These are phyloP conservation scores for Erpornis zantholeuca DNA, from an alignment of 2,113 vertebrate genomes.

Conservation along the genomic window DNA sequence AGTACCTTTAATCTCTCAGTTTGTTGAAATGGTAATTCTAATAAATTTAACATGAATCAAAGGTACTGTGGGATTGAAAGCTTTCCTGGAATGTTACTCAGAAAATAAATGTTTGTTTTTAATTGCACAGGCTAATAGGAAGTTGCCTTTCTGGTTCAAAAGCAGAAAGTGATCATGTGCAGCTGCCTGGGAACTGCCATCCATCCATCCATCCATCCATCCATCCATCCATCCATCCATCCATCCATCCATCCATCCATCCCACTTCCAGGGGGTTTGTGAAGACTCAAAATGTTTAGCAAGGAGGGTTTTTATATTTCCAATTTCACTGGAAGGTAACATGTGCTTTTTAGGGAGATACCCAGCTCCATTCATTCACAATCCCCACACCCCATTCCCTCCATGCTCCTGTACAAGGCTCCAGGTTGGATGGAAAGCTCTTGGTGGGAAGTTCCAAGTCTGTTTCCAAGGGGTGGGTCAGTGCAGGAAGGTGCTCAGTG, in stretches of 20 bases:
- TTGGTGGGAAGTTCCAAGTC: background rate
- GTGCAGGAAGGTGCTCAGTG: background rate
- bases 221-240: background rate
- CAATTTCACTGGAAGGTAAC: background rate
- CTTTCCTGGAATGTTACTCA: background rate
- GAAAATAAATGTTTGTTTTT: background rate
- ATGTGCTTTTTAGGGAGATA: background rate
- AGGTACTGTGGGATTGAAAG: background rate
- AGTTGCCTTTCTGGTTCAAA: background rate
- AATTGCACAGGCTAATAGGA: background rate
- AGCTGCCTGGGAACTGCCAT: background rate
- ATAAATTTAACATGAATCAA: background rate
- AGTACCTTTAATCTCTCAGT: background rate
- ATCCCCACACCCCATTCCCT: background rate
- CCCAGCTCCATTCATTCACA: rapidly evolving
- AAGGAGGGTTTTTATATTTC: background rate
- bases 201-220: background rate
- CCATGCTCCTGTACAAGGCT: background rate
- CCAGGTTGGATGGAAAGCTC: background rate
- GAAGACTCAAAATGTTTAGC: background rate
- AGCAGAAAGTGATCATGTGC: rapidly evolving
- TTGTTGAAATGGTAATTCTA: background rate
- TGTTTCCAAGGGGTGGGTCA: background rate
- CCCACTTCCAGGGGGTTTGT: background rate
- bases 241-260: background rate